Conservation (phyloP, 2,888 invertebrate genomes). For the Leucophenga maculata region DNA sequence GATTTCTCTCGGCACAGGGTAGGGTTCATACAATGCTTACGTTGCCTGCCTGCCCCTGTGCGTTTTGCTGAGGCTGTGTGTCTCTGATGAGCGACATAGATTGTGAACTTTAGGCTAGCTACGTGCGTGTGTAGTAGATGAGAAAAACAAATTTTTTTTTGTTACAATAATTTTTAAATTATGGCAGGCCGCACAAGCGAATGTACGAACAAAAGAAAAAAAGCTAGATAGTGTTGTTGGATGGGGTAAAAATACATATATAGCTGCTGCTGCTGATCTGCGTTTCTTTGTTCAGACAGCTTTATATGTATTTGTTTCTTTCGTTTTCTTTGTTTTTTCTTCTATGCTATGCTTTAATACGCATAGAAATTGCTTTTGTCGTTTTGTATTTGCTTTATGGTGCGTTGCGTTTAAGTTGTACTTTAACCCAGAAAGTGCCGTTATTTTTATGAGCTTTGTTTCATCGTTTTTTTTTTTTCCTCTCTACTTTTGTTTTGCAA, state of each 20-base stretch:
- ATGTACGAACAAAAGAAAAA: too few species aligned
- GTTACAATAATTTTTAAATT: too few species aligned
- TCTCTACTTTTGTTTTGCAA: neutral
- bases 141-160: too few species aligned
- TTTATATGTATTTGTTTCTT: neutral
- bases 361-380: neutral
- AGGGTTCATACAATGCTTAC: too few species aligned
- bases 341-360: neutral
- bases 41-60: too few species aligned
- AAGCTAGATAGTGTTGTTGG: too few species aligned
- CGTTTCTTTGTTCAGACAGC: neutral
- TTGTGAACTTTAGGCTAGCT: too few species aligned
- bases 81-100: too few species aligned
- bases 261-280: neutral
- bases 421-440: constrained; percentile 19
- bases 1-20: too few species aligned
- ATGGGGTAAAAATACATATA: neutral
- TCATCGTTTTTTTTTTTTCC: neutral
- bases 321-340: neutral
- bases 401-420: constrained; percentile 16
- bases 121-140: too few species aligned
- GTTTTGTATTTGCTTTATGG: constrained; percentile 5
- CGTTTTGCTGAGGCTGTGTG: too few species aligned
- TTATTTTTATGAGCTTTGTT: constrained; percentile 10
- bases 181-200: too few species aligned